phyloP scores from a whole-genome alignment of 2,113 vertebrate species.

The Mustela lutreola region DNA sequence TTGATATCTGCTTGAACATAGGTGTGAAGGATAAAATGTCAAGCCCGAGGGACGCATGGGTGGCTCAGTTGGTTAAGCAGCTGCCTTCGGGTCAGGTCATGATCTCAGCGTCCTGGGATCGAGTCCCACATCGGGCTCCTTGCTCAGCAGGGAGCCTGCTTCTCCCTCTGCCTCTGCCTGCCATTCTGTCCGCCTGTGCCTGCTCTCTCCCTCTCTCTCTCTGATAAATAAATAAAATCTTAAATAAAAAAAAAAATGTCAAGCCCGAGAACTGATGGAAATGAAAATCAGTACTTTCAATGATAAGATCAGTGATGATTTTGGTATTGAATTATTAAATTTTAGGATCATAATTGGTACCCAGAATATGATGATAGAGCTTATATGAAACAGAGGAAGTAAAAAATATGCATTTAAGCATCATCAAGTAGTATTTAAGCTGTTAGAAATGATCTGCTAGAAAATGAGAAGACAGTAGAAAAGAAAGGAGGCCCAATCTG shows the following conservation, averaged over 20 bases:
- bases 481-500: background rate
- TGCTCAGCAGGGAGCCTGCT: too few relatives aligned
- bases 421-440: background rate
- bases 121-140: too few relatives aligned
- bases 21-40: background rate
- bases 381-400: background rate
- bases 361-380: background rate
- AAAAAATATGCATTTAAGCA: background rate
- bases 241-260: background rate
- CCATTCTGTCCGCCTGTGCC: too few relatives aligned
- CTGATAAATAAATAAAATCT: too few relatives aligned
- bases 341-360: background rate
- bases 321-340: background rate
- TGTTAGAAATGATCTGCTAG: background rate
- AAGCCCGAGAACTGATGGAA: background rate
- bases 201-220: too few relatives aligned
- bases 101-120: too few relatives aligned
- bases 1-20: background rate
- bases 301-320: background rate
- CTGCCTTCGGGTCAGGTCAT: too few relatives aligned
- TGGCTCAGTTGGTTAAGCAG: too few relatives aligned
- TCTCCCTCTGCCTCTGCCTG: too few relatives aligned
- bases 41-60: background rate
- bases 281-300: background rate
- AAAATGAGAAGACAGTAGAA: background rate